Percentiles rank a stretch among this genome's conserved stretches.
These are phyloP conservation scores for Erebia epiphron DNA, from an alignment of 2,888 invertebrate species.

Conservation along the genomic window DNA sequence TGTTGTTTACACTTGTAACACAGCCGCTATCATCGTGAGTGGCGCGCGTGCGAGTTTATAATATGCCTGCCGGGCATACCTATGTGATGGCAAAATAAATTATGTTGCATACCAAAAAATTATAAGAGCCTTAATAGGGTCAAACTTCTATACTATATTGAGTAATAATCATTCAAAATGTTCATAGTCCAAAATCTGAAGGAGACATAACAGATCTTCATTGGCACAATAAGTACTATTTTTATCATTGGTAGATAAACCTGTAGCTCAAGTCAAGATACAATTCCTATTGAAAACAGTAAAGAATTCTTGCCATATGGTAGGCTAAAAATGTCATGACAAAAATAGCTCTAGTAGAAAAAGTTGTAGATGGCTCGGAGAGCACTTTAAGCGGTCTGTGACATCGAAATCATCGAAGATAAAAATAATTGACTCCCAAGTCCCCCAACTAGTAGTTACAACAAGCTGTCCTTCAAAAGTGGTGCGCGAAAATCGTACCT, in stretches of 20 bases:
- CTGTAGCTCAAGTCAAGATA: constrained; percentile 20
- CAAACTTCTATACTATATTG: too few species aligned
- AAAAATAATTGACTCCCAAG: constrained; percentile 23
- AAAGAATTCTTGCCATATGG: constrained; percentile 17
- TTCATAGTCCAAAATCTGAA: too few species aligned
- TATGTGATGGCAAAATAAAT: too few species aligned
- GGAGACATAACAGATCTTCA: too few species aligned
- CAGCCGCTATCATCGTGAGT: too few species aligned
- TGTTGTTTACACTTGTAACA: too few species aligned
- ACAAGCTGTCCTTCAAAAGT: constrained; percentile 49
- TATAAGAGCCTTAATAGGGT: too few species aligned
- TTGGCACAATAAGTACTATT: too few species aligned
- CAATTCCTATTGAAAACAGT: constrained; percentile 21
- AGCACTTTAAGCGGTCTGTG: constrained; percentile 16
- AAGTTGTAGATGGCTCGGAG: constrained; percentile 19
- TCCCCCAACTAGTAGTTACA: constrained; percentile 29
- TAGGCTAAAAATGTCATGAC: constrained; percentile 19
- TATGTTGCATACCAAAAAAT: too few species aligned
- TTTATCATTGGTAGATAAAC: constrained; percentile 10
- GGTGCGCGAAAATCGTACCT: constrained; percentile 50
- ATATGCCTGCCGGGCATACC: too few species aligned
- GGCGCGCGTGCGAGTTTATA: too few species aligned
- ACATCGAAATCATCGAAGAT: constrained; percentile 27
- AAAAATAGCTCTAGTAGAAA: constrained; percentile 14
- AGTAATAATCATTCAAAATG: too few species aligned